Percentiles rank a stretch among this genome's conserved stretches.
phyloP scores from a whole-genome alignment of 1,140 invertebrate genomes.

The Aphelinus atriplicis region DNA sequence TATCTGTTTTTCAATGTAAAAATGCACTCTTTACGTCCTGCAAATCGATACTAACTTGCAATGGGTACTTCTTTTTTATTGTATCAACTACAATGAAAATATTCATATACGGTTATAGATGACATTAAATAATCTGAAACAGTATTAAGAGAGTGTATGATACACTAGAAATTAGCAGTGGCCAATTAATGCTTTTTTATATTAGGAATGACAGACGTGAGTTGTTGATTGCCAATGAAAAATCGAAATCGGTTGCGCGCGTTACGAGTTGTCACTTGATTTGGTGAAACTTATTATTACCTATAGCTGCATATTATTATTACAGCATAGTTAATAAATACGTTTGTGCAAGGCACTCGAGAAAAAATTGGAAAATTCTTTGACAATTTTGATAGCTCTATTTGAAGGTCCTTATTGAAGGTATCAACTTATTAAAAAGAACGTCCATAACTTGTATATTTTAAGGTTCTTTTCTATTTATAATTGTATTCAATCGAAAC shows the following conservation, averaged over 20 bases:
- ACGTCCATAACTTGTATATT: conserved; percentile 13
- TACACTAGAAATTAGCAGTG: background rate
- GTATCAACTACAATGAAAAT: background rate
- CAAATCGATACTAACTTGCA: conserved; percentile 21
- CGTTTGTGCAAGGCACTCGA: no score
- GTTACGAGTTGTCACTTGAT: background rate
- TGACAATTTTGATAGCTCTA: background rate
- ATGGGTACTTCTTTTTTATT: conserved; percentile 13
- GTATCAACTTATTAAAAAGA: background rate
- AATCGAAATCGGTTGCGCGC: background rate
- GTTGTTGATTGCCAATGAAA: background rate
- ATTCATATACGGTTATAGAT: background rate
- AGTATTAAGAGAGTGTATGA: conserved; percentile 16
- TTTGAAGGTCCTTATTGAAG: conserved; percentile 10
- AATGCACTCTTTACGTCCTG: conserved; percentile 6
- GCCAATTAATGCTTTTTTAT: conserved; percentile 8
- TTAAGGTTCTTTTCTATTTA: background rate
- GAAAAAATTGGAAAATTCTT: conserved; percentile 8
- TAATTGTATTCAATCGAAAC: conserved; percentile 22
- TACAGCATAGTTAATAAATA: no score
- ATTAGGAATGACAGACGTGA: background rate
- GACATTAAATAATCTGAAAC: background rate
- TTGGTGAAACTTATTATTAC: background rate
- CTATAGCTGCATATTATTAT: background rate
- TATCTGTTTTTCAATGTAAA: conserved; percentile 26